Conservation (phyloP, 2,797 vertebrate genomes). For the Rhabdophis nuchalis region DNA sequence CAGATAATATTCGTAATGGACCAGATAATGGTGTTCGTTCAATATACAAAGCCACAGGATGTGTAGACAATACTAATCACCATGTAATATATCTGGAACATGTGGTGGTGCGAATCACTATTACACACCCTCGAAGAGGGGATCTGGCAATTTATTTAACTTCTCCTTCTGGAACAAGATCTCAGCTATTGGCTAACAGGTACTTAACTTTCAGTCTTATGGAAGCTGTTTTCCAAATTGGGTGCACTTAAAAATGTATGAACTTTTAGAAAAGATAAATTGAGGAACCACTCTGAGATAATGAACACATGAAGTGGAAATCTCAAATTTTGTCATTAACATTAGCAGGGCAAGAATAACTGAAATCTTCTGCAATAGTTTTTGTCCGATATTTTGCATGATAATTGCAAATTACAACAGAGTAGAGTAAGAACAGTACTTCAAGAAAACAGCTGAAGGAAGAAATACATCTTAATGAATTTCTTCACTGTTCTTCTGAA, state of each 20-base stretch:
- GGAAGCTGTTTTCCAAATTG: background rate
- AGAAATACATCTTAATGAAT: background rate
- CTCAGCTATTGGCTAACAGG: conserved; percentile 97
- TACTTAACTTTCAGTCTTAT: conserved; percentile 54
- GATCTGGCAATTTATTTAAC: conserved; percentile 98
- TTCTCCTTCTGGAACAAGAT: conserved; percentile 96
- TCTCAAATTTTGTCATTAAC: background rate
- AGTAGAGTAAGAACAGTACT: background rate
- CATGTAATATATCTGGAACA: conserved; percentile 97
- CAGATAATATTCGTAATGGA: conserved; percentile 77
- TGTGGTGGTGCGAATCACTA: conserved; percentile 92
- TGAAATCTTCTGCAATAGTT: background rate
- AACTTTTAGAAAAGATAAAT: background rate
- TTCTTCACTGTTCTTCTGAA: background rate
- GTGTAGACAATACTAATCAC: conserved; percentile 90
- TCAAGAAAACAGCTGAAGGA: conserved; percentile 4
- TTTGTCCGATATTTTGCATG: background rate
- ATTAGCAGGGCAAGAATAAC: background rate
- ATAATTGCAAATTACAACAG: conserved; percentile 10
- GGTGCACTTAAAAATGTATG: background rate
- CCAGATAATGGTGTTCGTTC: conserved; percentile 92
- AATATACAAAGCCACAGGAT: conserved; percentile 96
- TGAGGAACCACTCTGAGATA: background rate
- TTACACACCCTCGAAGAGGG: conserved; percentile 92
- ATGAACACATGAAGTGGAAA: background rate